Evolutionary conservation across 2,113 vertebrate genomes (phyloP).

Genomic region (Microtus oregoni): DNA sequence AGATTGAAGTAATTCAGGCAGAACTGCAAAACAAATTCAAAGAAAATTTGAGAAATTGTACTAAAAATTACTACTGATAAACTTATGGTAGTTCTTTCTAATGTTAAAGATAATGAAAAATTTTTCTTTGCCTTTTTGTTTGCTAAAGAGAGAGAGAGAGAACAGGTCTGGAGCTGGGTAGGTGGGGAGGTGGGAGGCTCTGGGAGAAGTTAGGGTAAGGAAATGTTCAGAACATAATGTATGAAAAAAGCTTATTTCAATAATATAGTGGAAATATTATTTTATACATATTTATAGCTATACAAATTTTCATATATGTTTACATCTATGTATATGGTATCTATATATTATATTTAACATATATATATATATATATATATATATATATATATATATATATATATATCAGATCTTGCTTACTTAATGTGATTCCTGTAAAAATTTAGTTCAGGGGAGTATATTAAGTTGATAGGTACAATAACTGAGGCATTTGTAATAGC

Average conservation of each 20-base stretch:
- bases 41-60: neutral
- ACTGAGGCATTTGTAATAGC: neutral
- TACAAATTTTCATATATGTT: neutral
- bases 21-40: constrained; percentile 46
- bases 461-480: neutral
- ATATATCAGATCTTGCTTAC: neutral
- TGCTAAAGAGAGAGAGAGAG: neutral
- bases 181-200: too few species aligned
- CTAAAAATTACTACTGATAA: neutral
- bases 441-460: neutral
- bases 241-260: neutral
- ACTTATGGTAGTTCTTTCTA: neutral
- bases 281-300: neutral
- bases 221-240: neutral
- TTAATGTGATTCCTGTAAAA: constrained; percentile 21
- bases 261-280: neutral
- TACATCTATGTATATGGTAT: neutral
- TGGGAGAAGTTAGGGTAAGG: neutral
- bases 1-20: constrained; percentile 9
- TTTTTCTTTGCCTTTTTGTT: neutral
- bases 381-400: neutral
- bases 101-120: neutral
- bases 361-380: neutral
- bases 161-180: too few species aligned
- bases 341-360: neutral